A percentile compares a stretch with the other conserved stretches of the same genome.
These are phyloP conservation scores for Xestia xanthographa DNA, from an alignment of 2,888 invertebrate genomes.

Conservation along the genomic window DNA sequence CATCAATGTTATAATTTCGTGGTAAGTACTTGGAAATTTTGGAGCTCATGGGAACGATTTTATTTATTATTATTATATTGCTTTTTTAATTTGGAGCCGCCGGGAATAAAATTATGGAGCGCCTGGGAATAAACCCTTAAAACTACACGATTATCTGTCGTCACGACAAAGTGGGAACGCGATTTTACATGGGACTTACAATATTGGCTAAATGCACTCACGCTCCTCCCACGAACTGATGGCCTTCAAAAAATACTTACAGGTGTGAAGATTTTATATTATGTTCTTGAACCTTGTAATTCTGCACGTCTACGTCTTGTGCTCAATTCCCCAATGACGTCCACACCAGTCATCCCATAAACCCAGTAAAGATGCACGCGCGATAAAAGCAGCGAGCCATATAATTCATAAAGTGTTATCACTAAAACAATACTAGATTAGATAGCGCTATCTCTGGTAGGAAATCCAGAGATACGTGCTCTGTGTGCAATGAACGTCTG, in stretches of 20 bases:
- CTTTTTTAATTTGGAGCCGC: too few relatives aligned
- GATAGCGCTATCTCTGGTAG: constrained; percentile 58
- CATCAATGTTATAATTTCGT: too few relatives aligned
- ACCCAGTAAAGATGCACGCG: constrained; percentile 37
- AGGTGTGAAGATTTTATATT: neutral
- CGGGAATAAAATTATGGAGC: too few relatives aligned
- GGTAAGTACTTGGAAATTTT: too few relatives aligned
- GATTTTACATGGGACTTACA: neutral
- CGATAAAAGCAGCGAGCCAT: constrained; percentile 29
- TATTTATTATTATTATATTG: too few relatives aligned
- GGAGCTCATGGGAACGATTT: too few relatives aligned
- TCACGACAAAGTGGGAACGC: too few relatives aligned
- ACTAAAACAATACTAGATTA: constrained; percentile 61
- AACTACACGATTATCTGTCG: too few relatives aligned
- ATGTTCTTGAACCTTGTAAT: neutral
- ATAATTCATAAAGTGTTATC: constrained; percentile 53
- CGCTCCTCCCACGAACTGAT: neutral
- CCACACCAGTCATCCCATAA: constrained; percentile 7
- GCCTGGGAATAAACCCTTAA: too few relatives aligned
- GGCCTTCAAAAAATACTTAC: neutral
- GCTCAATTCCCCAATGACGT: constrained; percentile 22
- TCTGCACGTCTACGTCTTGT: neutral
- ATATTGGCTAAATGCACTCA: neutral
- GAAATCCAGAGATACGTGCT: constrained; percentile 37
- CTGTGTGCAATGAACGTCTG: constrained; percentile 36